A percentile compares a stretch with the other conserved stretches of the same genome.
These are phyloP conservation scores for Hydropsyche tenuis DNA, from an alignment of 1,140 invertebrate genomes.

Conservation along the genomic window DNA sequence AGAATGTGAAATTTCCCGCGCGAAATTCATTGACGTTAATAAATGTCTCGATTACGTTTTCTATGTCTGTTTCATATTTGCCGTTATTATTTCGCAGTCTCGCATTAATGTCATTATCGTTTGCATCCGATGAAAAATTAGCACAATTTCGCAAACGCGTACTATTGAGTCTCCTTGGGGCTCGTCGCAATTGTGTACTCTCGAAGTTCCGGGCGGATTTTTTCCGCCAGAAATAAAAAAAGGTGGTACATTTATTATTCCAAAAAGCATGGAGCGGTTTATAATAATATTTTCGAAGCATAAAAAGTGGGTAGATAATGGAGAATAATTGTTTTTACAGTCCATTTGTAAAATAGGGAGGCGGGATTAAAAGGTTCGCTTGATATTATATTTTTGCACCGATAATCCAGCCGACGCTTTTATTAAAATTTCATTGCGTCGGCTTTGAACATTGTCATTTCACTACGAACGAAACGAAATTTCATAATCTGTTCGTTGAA, in stretches of 20 bases:
- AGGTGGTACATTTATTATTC: neutral
- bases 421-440: slow-evolving; percentile 16
- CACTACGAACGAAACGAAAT: neutral
- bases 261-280: neutral
- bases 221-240: neutral
- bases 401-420: slow-evolving; percentile 7
- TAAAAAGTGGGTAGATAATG: neutral
- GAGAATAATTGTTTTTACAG: slow-evolving; percentile 11
- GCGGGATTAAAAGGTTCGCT: neutral
- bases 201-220: neutral
- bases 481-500: neutral
- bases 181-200: too few species aligned
- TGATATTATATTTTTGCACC: neutral
- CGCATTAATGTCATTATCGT: neutral
- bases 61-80: slow-evolving; percentile 15
- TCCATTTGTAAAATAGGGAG: slow-evolving; percentile 6
- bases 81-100: neutral
- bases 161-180: too few species aligned
- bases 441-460: neutral
- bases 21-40: slow-evolving; percentile 23
- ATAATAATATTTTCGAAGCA: neutral
- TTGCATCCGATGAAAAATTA: slow-evolving; percentile 14
- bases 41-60: slow-evolving; percentile 11
- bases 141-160: neutral
- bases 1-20: slow-evolving; percentile 15